Base-by-base conservation (phyloP, 2,113 vertebrate genomes). In the Sebastes fasciatus region DNA sequence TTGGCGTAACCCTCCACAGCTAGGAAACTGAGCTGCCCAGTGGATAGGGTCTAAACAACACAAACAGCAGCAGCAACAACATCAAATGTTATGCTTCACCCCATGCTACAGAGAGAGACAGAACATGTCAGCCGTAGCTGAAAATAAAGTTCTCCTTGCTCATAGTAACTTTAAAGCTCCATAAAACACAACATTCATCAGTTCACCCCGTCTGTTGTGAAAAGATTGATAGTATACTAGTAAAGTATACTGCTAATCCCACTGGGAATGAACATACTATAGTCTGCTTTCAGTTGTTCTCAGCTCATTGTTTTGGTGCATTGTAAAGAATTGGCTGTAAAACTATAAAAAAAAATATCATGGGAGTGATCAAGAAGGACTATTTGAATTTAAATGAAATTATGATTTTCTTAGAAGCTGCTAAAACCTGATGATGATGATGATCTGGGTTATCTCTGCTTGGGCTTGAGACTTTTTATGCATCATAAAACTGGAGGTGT, bases 1-100 rank as follows among this genome's bases (percentile, higher is more conserved):
- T 82, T 99, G 98, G 0, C 11, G 90, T 1, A 19, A n/a, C 12
- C 91, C 93, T 1, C 86, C 92, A 89, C 97, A 97, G 0, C 4
- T 55, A 0, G 0, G 0, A 8, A 87, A 77, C 4, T 42, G 0
- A 5, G 0, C 2, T 0, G 77, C 2, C 98, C 98, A 99, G 0
- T 19, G 1, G 0, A 5, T 49, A 0, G 97, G 97, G 9, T 70
- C 98, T 99, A 13, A 45, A 72, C 1, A 9, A 82, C 61, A 75
- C 17, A 71, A 86, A 77, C 51, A 80, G 8, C 48, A 79, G 43
- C 49, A 72, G 5, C 16, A 62, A 26, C 48, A 26, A 5, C 17
- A 54, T 10, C 49, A 58, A 23, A 58, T n/a, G 19, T 57, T 57
- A 34, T 51, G 10, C 19, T 63, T 48, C 1, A 3, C 9, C 5